Conservation (phyloP, 92 coral and sea anemone genomes). For the Phenganax subtilis region DNA sequence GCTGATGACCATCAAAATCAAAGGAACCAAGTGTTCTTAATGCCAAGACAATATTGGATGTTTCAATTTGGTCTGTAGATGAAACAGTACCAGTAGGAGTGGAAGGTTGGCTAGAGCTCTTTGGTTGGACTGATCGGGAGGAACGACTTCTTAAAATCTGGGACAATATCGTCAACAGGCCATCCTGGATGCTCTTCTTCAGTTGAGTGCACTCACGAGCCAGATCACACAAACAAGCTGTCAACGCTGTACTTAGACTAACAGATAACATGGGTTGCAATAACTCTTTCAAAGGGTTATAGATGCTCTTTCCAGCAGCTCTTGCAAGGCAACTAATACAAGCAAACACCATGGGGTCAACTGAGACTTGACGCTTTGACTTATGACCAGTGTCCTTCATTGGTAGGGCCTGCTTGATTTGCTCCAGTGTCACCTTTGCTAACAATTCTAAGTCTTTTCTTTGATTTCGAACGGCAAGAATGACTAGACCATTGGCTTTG, state of each 20-base stretch:
- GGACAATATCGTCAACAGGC: slow-evolving; percentile 84
- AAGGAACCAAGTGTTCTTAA: slow-evolving; percentile 88
- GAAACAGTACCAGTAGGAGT: slow-evolving; percentile 65
- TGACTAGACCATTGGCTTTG: slow-evolving; percentile 87
- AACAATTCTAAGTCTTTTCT: slow-evolving; percentile 70
- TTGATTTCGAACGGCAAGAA: slow-evolving; percentile 75
- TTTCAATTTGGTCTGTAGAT: slow-evolving; percentile 65
- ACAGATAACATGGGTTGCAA: slow-evolving; percentile 94
- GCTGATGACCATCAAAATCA: slow-evolving; percentile 91
- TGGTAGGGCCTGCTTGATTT: slow-evolving; percentile 76
- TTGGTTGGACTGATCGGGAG: slow-evolving; percentile 70
- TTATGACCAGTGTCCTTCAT: slow-evolving; percentile 95
- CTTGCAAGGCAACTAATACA: slow-evolving; percentile 96
- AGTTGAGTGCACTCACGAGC: slow-evolving; percentile 90
- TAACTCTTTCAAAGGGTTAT: slow-evolving; percentile 85
- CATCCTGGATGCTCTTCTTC: slow-evolving; percentile 94
- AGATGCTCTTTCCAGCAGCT: slow-evolving; percentile 93
- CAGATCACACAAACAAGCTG: slow-evolving; percentile 94
- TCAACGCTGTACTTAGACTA: slow-evolving; percentile 93
- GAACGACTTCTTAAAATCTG: slow-evolving; percentile 85
- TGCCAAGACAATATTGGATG: slow-evolving; percentile 79
- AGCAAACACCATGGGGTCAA: slow-evolving; percentile 99
- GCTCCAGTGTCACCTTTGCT: slow-evolving; percentile 73
- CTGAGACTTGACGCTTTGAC: slow-evolving; percentile 64
- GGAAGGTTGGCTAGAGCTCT: slow-evolving; percentile 68